phyloP scores from a whole-genome alignment of 2,113 vertebrate species.

The Tragelaphus strepsiceros region DNA sequence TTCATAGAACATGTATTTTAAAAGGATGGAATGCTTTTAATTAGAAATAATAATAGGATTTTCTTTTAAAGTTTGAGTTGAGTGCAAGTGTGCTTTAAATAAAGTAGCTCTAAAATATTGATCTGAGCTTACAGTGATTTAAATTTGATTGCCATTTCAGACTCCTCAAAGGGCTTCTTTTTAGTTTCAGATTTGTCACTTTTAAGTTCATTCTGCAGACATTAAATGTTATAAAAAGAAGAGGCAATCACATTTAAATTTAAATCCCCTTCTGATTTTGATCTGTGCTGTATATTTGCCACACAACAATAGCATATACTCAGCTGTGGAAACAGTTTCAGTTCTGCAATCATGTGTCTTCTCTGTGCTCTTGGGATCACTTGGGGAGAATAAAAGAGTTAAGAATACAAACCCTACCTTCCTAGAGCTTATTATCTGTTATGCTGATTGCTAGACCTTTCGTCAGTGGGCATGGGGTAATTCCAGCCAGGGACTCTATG shows the following conservation, averaged over 20 bases:
- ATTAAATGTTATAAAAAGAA: conserved; percentile 36
- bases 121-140: conserved; percentile 16
- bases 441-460: not conserved
- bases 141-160: conserved; percentile 27
- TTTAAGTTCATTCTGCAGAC: not conserved
- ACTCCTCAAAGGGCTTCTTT: not conserved
- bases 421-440: not conserved
- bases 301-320: not conserved
- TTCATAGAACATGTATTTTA: not conserved
- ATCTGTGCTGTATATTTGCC: not conserved
- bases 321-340: not conserved
- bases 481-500: not conserved
- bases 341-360: not conserved
- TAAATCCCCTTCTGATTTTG: conserved; percentile 14
- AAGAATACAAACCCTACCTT: not conserved
- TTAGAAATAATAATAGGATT: not conserved
- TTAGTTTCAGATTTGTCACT: not conserved
- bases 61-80: not conserved
- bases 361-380: not conserved
- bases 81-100: conserved; percentile 27
- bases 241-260: not conserved
- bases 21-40: not conserved
- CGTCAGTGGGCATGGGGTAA: not conserved
- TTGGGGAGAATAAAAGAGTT: not conserved
- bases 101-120: not conserved